Evolutionary conservation across 2,113 vertebrate genomes (phyloP).

Genomic region (Actenoides lindsayi): DNA sequence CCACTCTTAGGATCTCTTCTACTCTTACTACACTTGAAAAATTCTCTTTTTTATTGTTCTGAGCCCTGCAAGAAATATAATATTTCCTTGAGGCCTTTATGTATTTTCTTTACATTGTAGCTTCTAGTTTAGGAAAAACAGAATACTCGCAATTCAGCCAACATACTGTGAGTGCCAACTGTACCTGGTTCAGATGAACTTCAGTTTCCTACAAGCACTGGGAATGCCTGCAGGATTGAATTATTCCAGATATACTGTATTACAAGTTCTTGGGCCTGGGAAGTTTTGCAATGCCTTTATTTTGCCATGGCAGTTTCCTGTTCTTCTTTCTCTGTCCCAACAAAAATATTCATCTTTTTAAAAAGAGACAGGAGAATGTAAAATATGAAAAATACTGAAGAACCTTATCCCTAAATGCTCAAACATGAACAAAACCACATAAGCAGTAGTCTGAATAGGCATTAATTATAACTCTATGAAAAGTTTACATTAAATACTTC

Average conservation of each 20-base stretch:
- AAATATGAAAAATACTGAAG: neutral
- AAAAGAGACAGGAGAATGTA: rapidly evolving
- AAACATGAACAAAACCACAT: neutral
- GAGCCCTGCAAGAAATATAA: neutral
- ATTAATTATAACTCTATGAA: neutral
- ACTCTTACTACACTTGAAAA: neutral
- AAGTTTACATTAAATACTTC: neutral
- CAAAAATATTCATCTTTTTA: neutral
- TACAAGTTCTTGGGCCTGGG: rapidly evolving
- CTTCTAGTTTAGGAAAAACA: neutral
- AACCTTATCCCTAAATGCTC: rapidly evolving
- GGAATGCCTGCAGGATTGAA: neutral
- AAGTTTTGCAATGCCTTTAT: neutral
- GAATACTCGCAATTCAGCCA: neutral
- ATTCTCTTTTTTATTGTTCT: neutral
- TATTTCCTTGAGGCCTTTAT: neutral
- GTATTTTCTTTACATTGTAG: neutral
- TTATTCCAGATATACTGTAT: neutral
- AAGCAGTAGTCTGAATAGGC: neutral
- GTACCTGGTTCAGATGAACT: neutral
- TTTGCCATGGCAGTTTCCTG: neutral
- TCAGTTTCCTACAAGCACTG: neutral
- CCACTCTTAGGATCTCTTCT: neutral
- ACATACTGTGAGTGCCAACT: neutral
- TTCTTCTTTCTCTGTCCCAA: neutral